phyloP scores from a whole-genome alignment of 2,888 invertebrate genomes.

The Capitulum mitella region DNA sequence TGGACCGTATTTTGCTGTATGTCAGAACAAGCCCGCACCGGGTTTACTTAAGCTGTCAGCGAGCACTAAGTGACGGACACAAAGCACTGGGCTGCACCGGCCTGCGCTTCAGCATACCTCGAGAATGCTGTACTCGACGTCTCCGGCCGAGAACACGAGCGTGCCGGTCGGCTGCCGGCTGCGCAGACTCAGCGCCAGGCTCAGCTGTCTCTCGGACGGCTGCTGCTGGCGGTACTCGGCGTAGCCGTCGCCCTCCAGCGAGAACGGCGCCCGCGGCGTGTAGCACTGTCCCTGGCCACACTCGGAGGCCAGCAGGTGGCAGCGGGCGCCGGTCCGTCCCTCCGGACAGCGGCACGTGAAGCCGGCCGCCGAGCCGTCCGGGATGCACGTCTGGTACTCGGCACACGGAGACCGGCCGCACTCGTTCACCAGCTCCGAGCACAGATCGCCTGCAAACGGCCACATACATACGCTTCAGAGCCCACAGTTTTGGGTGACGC shows the following conservation, averaged over 20 bases:
- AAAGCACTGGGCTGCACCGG: no score
- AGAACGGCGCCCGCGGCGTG: slow-evolving; percentile 64
- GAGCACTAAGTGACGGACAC: no score
- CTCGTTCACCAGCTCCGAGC: slow-evolving; percentile 66
- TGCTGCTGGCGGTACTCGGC: slow-evolving; percentile 57
- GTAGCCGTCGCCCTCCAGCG: slow-evolving; percentile 73
- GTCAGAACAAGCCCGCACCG: no score
- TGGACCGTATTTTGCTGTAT: no score
- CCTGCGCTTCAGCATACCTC: no score
- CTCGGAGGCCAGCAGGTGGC: slow-evolving; percentile 58
- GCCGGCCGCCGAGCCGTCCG: slow-evolving; percentile 59
- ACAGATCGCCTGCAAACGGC: slow-evolving; percentile 64
- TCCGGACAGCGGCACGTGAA: slow-evolving; percentile 72
- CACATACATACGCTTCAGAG: no score
- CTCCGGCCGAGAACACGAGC: slow-evolving; percentile 75
- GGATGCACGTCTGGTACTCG: slow-evolving; percentile 62
- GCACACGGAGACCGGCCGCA: slow-evolving; percentile 71
- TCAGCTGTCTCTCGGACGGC: slow-evolving; percentile 54
- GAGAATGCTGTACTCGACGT: slow-evolving; percentile 78
- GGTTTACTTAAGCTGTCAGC: no score
- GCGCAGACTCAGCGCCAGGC: slow-evolving; percentile 67
- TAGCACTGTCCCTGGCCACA: slow-evolving; percentile 64
- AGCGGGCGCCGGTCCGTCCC: slow-evolving; percentile 59
- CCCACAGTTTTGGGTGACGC: no score
- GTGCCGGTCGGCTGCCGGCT: slow-evolving; percentile 77